Evolutionary conservation across 2,888 invertebrate species (phyloP).

Genomic region (Platynereis dumerilii): DNA sequence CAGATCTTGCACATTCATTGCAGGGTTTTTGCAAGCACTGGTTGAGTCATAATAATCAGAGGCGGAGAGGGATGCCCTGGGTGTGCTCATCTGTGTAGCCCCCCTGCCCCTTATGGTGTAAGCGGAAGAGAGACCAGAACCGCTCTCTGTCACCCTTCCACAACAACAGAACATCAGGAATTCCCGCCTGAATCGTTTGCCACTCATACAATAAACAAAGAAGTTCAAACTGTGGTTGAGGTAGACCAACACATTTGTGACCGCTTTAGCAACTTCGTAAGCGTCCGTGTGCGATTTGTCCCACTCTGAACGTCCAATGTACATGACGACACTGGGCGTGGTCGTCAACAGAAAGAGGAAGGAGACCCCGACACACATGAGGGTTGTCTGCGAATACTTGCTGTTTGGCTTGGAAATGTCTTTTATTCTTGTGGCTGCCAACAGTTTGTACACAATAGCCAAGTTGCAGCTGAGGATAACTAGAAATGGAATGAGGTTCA

Average conservation of each 20-base stretch:
- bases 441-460: constrained; percentile 32
- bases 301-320: constrained; percentile 40
- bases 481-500: constrained; percentile 33
- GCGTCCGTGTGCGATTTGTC: constrained; percentile 7
- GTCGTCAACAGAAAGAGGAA: constrained; percentile 36
- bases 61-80: too few species aligned
- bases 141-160: too few species aligned
- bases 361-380: constrained; percentile 39
- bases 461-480: constrained; percentile 34
- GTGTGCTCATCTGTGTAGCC: too few species aligned
- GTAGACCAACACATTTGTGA: constrained; percentile 36
- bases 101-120: too few species aligned
- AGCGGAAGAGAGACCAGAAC: too few species aligned
- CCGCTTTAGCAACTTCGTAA: constrained; percentile 34
- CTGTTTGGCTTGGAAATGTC: not conserved
- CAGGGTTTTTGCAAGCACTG: too few species aligned
- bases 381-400: constrained; percentile 33
- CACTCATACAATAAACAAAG: constrained; percentile 40
- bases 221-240: constrained; percentile 40
- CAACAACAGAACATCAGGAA: constrained; percentile 19
- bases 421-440: not conserved
- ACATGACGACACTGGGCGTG: constrained; percentile 36
- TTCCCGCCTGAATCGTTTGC: constrained; percentile 34
- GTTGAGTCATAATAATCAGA: too few species aligned
- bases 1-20: too few species aligned